Evolutionary conservation across 2,797 vertebrate genomes (phyloP).

Genomic region (Xenopus petersii): DNA sequence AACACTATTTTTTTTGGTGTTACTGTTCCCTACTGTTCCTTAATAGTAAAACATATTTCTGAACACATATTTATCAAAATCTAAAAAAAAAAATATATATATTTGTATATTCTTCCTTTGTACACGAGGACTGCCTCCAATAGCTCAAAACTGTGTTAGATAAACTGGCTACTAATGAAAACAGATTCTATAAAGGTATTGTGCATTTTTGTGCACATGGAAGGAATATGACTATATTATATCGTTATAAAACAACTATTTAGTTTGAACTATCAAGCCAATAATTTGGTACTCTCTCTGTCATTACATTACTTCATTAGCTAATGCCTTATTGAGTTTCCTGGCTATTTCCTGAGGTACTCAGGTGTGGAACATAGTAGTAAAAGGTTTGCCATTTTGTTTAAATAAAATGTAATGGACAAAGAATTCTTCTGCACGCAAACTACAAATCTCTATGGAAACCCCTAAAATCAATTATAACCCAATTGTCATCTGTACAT

Average conservation of each 20-base stretch:
- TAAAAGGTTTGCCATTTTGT: slow-evolving; percentile 53
- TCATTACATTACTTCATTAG: slow-evolving; percentile 11
- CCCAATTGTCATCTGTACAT: slow-evolving; percentile 17
- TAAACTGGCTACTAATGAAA: too few species aligned
- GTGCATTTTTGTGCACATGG: too few species aligned
- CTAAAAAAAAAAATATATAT: too few species aligned
- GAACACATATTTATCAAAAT: too few species aligned
- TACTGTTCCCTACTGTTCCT: too few species aligned
- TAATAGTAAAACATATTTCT: too few species aligned
- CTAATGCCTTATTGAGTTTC: slow-evolving; percentile 24
- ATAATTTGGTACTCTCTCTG: not conserved
- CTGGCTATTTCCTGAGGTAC: slow-evolving; percentile 37
- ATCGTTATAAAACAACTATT: not conserved
- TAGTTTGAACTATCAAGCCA: not conserved
- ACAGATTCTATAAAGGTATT: too few species aligned
- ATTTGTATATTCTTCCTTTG: too few species aligned
- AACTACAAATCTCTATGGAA: not conserved
- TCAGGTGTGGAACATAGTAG: slow-evolving; percentile 5
- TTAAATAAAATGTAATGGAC: slow-evolving; percentile 40
- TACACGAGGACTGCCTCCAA: too few species aligned
- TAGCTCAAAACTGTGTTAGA: too few species aligned
- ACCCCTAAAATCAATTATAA: slow-evolving; percentile 26
- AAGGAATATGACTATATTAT: too few species aligned
- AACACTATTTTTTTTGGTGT: too few species aligned
- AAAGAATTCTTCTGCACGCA: slow-evolving; percentile 1